Evolutionary conservation across 1,140 invertebrate species (phyloP).

Genomic region (Amphibalanus amphitrite): DNA sequence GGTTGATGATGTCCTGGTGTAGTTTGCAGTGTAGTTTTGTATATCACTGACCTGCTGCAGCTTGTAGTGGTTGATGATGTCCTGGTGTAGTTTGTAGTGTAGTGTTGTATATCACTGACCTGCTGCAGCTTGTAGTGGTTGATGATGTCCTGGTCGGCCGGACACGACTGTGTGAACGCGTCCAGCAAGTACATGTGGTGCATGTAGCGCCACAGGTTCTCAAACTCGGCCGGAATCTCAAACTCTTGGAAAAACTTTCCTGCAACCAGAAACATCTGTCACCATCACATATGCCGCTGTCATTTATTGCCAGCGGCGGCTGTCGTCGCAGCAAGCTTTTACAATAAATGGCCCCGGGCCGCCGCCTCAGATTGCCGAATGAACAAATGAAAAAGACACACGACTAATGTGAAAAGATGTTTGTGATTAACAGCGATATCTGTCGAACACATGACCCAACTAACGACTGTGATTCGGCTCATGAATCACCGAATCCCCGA

Average conservation of each 20-base stretch:
- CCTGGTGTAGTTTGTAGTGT: too few relatives aligned
- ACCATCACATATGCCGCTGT: conserved; percentile 2
- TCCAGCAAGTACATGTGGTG: conserved; percentile 89
- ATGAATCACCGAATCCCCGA: too few relatives aligned
- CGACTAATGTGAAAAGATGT: too few relatives aligned
- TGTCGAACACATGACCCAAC: not conserved
- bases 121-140: conserved; percentile 92
- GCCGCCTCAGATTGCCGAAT: not conserved
- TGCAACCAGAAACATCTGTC: conserved; percentile 21
- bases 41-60: too few relatives aligned
- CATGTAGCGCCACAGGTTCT: conserved; percentile 83
- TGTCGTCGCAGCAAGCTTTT: not conserved
- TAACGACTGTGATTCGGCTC: too few relatives aligned
- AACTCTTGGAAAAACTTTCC: conserved; percentile 75
- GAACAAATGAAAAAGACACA: too few relatives aligned
- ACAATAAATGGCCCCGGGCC: not conserved
- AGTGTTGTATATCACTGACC: conserved; percentile 36
- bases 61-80: too few relatives aligned
- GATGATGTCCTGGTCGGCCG: conserved; percentile 93
- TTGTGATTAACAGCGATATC: not conserved
- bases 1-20: too few relatives aligned
- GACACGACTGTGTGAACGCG: conserved; percentile 87
- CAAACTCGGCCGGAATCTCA: conserved; percentile 69
- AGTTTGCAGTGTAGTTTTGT: too few relatives aligned
- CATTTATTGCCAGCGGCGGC: too few relatives aligned